These are phyloP conservation scores for Cyclura pinguis DNA, from an alignment of 2,797 vertebrate species.

Conservation along the genomic window DNA sequence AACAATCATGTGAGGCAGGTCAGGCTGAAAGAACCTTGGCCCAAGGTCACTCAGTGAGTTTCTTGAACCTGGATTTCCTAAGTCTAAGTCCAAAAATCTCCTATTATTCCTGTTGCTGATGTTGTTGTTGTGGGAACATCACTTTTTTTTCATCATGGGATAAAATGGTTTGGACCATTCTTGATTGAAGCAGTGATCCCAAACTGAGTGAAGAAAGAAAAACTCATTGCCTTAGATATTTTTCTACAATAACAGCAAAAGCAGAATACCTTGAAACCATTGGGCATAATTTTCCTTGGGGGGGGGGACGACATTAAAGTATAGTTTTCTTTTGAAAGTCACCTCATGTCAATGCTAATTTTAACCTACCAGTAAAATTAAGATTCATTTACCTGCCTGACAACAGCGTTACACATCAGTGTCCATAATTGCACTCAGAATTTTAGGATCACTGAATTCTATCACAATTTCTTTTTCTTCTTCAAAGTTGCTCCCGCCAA, in stretches of 20 bases:
- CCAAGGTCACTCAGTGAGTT: neutral
- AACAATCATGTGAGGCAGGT: neutral
- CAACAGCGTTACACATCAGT: neutral
- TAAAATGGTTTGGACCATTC: neutral
- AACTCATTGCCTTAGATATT: neutral
- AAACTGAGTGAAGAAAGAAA: neutral
- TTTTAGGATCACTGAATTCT: neutral
- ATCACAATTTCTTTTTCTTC: neutral
- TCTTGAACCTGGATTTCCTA: neutral
- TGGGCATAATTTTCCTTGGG: neutral
- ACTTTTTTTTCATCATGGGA: neutral
- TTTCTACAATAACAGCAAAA: neutral
- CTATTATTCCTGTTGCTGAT: neutral
- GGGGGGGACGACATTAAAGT: neutral
- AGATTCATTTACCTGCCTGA: neutral
- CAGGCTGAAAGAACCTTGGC: neutral
- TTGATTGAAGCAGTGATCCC: neutral
- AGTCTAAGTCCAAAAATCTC: neutral
- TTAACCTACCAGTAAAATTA: constrained; percentile 18
- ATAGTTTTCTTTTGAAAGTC: constrained; percentile 19
- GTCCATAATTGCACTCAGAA: neutral
- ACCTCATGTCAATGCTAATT: constrained; percentile 23
- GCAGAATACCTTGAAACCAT: neutral
- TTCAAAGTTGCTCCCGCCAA: constrained; percentile 30
- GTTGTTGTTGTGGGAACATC: neutral